Conservation (phyloP, 2,888 invertebrate species). For the Macropis europaea region DNA sequence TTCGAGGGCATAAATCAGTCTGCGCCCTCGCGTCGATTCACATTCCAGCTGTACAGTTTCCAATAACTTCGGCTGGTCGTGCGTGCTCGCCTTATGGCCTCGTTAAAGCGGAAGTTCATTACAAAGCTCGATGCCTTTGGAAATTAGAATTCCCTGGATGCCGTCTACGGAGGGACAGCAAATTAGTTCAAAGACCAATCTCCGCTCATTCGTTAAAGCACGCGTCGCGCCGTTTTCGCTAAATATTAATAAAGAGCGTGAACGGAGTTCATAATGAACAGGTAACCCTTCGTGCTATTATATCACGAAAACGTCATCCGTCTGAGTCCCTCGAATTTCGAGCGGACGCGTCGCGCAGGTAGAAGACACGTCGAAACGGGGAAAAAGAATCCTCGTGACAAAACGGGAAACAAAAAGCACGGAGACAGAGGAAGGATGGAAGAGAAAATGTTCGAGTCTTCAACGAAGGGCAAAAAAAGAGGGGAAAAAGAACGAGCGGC, state of each 20-base stretch:
- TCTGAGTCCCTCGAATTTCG: slow-evolving; percentile 17
- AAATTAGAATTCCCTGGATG: slow-evolving; percentile 63
- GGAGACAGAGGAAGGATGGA: too few species aligned
- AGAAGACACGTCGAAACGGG: too few species aligned
- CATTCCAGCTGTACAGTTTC: slow-evolving; percentile 60
- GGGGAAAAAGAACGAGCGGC: background rate
- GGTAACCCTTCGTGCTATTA: slow-evolving; percentile 27
- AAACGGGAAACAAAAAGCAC: too few species aligned
- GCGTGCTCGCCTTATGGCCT: slow-evolving; percentile 60
- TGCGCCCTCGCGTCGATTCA: slow-evolving; percentile 22
- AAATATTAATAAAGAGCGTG: slow-evolving; percentile 34
- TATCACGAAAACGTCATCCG: slow-evolving; percentile 19
- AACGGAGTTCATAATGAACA: slow-evolving; percentile 19
- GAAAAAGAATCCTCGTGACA: too few species aligned
- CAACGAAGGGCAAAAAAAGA: background rate
- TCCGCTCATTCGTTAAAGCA: slow-evolving; percentile 27
- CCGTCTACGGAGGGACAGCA: slow-evolving; percentile 18
- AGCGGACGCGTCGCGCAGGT: too few species aligned
- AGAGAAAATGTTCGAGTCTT: slow-evolving; percentile 3
- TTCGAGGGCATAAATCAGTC: slow-evolving; percentile 37
- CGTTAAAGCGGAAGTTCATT: slow-evolving; percentile 62
- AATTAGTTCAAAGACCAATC: slow-evolving; percentile 51
- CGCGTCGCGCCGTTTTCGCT: slow-evolving; percentile 24
- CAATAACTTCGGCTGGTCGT: slow-evolving; percentile 54
- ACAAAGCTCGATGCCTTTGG: slow-evolving; percentile 54